Evolutionary conservation across 2,888 invertebrate genomes (phyloP), one percentile per base, ranked within the genome.

Genomic region (Torymus texanus): DNA sequence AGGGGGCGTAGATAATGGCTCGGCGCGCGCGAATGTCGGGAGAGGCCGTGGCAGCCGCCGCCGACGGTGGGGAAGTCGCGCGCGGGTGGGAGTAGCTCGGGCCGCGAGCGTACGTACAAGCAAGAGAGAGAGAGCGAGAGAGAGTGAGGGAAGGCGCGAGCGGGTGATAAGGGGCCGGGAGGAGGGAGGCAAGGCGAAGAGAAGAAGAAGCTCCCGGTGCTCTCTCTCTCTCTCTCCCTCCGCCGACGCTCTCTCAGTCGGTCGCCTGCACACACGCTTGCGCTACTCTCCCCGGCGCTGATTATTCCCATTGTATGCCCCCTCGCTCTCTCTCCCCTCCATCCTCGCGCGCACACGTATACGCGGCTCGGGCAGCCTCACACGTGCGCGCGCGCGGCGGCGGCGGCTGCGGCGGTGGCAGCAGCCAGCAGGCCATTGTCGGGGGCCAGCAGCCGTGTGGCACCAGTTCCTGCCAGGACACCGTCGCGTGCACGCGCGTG

Each of bases 301-400:
- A 88, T 89, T 89, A 88, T 88, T 88, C 85, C 86, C 84, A 88
- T 89, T 89, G 88, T 88, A 81, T 82, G 84, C 83, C 84, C 83
- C 77, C 55, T 55, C 79, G 71, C 81, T 59, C 68, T 61, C 72
- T 24, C 74, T 76, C 80, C 72, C 72, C 63, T 59, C 66, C n/a
- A 73, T 76, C 80, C 79, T 78, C 80, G 72, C 81, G 72, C 81
- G 29, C 63, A 53, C 41, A 11, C 21, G 14, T 13, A 66, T 13
- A 41, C 24, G 18, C 56, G 5, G n/a, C 50, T 11, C 41, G 41
- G 53, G 16, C 24, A 11, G 41, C 16, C 56, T 12, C 70, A 50
- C 73, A 56, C 63, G 63, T 58, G 73, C 73, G 62, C 75, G n/a
- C 65, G 56, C 61, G n/a, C n/a, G n/a, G n/a, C n/a, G 56, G 41